These are phyloP conservation scores for Vireo altiloquus DNA, from an alignment of 2,113 vertebrate genomes.

Conservation along the genomic window DNA sequence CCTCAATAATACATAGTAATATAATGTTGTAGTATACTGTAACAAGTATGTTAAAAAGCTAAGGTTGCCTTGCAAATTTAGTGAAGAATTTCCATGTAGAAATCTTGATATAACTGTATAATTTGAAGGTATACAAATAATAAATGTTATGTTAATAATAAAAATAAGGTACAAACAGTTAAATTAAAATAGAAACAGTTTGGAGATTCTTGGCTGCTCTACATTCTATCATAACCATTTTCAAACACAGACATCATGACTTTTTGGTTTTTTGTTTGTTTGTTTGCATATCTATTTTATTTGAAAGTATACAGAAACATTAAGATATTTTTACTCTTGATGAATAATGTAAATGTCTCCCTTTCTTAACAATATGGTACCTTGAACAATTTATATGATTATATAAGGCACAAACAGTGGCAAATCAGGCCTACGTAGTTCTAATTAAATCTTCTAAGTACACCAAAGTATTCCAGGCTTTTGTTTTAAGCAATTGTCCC, in stretches of 20 bases:
- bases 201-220: neutral
- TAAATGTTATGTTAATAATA: neutral
- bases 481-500: conserved; percentile 27
- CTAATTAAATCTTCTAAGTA: conserved; percentile 7
- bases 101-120: neutral
- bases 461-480: neutral
- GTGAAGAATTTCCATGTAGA: neutral
- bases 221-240: neutral
- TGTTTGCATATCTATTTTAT: neutral
- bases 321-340: neutral
- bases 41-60: neutral
- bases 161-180: neutral
- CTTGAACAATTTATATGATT: neutral
- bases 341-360: neutral
- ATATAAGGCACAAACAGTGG: neutral
- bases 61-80: neutral
- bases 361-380: neutral
- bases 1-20: neutral
- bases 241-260: neutral
- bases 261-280: neutral
- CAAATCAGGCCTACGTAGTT: neutral
- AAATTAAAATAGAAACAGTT: neutral
- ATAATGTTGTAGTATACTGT: neutral
- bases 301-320: neutral
- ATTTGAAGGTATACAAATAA: neutral